Evolutionary conservation across 2,113 vertebrate species (phyloP).

Genomic region (Oxyruncus cristatus): DNA sequence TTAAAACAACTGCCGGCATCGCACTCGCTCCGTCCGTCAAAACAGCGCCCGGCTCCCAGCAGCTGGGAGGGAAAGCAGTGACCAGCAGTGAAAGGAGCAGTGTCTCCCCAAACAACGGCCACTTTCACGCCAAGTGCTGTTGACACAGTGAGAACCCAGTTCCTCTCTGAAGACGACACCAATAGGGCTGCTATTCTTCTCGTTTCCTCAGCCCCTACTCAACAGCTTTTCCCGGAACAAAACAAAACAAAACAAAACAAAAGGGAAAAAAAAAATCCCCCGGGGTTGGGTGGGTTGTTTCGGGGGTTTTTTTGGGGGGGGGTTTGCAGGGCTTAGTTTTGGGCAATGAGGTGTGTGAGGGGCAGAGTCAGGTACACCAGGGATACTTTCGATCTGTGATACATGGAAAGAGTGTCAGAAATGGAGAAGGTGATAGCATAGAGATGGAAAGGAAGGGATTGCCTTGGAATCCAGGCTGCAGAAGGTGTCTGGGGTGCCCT

Average conservation of each 20-base stretch:
- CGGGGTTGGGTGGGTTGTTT: not conserved
- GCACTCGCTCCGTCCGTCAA: slow-evolving; percentile 65
- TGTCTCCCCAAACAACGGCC: slow-evolving; percentile 74
- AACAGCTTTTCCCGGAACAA: slow-evolving; percentile 42
- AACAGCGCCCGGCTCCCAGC: slow-evolving; percentile 72
- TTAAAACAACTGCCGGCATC: slow-evolving; percentile 66
- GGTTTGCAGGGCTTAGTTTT: not conserved
- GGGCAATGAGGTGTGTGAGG: not conserved
- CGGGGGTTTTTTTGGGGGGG: too few relatives aligned
- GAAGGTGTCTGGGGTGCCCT: rapidly evolving
- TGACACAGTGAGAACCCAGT: slow-evolving; percentile 77
- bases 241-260: too few relatives aligned
- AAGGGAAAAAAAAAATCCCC: not conserved
- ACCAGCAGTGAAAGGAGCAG: slow-evolving; percentile 73
- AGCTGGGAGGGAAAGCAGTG: slow-evolving; percentile 60
- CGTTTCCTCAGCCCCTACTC: slow-evolving; percentile 71
- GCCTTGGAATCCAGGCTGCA: not conserved
- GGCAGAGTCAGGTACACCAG: not conserved
- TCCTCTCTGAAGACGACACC: slow-evolving; percentile 71
- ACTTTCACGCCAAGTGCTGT: slow-evolving; percentile 75
- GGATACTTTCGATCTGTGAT: rapidly evolving
- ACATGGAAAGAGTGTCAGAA: not conserved
- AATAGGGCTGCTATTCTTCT: slow-evolving; percentile 70
- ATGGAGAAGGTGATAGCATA: rapidly evolving
- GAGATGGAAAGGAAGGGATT: not conserved